Percentiles rank a stretch among this genome's conserved stretches.
Conservation (phyloP, 2,888 invertebrate species). For the Panzeria rudis region DNA sequence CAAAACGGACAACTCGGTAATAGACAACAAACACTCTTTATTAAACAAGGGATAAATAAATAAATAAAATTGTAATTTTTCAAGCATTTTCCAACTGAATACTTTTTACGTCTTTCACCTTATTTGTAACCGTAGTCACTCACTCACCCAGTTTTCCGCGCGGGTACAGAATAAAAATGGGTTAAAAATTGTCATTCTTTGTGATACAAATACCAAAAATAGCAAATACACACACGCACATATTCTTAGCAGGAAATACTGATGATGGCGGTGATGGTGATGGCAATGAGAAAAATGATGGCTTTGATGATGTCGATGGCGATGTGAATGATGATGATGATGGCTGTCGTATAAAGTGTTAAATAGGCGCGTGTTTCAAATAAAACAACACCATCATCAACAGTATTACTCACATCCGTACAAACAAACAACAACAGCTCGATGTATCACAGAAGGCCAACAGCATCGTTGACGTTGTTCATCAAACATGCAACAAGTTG, state of each 20-base stretch:
- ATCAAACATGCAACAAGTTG: constrained; percentile 71
- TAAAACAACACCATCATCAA: constrained; percentile 58
- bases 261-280: constrained; percentile 19
- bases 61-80: constrained; percentile 58
- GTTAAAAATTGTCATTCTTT: constrained; percentile 63
- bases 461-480: constrained; percentile 51
- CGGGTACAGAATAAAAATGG: constrained; percentile 49
- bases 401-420: constrained; percentile 6
- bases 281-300: constrained; percentile 19
- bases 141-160: constrained; percentile 7
- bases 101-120: constrained; percentile 27
- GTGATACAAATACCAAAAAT: constrained; percentile 40
- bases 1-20: constrained; percentile 17
- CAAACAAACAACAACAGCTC: constrained; percentile 10
- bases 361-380: constrained; percentile 72
- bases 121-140: constrained; percentile 18
- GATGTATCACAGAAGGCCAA: constrained; percentile 25
- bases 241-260: neutral
- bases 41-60: constrained; percentile 48
- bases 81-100: constrained; percentile 66
- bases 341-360: constrained; percentile 69
- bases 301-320: constrained; percentile 20
- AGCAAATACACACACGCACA: neutral
- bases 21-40: constrained; percentile 49
- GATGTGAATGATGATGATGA: constrained; percentile 15